Conservation (phyloP, 2,797 vertebrate species). For the Phoxinus dragarum region DNA sequence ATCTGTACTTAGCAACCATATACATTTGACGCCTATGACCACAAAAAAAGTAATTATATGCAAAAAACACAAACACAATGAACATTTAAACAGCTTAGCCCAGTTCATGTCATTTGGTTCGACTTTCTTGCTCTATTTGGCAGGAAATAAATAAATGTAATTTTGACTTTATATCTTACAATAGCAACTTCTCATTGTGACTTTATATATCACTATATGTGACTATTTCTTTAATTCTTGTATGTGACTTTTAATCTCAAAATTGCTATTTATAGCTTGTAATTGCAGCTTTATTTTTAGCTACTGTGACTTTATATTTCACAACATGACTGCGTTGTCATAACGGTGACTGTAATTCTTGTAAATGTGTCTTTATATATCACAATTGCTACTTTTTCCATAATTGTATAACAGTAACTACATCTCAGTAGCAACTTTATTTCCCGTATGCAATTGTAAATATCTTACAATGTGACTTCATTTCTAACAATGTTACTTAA, state of each 20-base stretch:
- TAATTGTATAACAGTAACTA: not conserved
- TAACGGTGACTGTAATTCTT: not conserved
- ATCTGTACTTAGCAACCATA: slow-evolving; percentile 55
- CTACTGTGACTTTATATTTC: not conserved
- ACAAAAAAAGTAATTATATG: slow-evolving; percentile 39
- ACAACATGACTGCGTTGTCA: not conserved
- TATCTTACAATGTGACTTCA: not conserved
- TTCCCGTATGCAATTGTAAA: not conserved
- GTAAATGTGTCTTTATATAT: not conserved
- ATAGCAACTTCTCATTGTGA: not conserved
- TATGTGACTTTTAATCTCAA: not conserved
- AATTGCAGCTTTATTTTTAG: not conserved
- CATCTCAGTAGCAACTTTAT: not conserved
- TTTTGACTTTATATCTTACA: not conserved
- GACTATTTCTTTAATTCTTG: not conserved
- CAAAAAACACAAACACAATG: slow-evolving; percentile 14
- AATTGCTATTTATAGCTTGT: not conserved
- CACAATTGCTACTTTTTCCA: not conserved
- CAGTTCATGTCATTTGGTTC: not conserved
- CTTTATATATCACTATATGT: too few relatives aligned
- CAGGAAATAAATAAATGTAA: not conserved
- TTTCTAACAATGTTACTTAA: not conserved
- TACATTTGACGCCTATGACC: slow-evolving; percentile 49
- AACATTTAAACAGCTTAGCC: not conserved
- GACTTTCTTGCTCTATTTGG: not conserved